A percentile compares a stretch with the other conserved stretches of the same genome.
phyloP scores from a whole-genome alignment of 2,888 invertebrate genomes.

The Sinhomidia bicolor region DNA sequence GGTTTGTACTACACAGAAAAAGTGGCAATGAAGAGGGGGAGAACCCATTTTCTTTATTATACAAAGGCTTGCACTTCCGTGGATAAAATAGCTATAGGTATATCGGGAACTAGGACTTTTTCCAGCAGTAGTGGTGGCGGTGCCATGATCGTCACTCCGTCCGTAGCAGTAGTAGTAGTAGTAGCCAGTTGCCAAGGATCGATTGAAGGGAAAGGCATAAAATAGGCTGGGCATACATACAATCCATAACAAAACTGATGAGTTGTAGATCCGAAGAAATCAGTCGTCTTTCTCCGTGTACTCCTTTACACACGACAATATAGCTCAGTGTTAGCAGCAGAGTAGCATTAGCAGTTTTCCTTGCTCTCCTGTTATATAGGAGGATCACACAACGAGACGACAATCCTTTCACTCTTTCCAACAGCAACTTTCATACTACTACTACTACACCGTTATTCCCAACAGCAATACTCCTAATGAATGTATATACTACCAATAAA shows the following conservation, averaged over 20 bases:
- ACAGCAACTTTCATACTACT: background rate
- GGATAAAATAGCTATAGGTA: background rate
- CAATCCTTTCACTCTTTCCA: too few relatives aligned
- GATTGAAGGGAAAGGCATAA: conserved; percentile 68
- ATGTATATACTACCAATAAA: background rate
- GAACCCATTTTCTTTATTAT: background rate
- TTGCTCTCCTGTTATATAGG: background rate
- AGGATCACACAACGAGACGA: background rate
- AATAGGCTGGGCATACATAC: conserved; percentile 55
- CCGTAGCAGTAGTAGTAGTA: background rate
- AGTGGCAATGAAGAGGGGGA: background rate
- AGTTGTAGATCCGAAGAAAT: conserved; percentile 43
- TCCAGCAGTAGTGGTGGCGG: background rate
- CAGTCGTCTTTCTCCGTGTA: conserved; percentile 46
- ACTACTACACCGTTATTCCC: background rate
- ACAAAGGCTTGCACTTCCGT: background rate
- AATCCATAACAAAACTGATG: conserved; percentile 4
- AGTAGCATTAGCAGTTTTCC: background rate
- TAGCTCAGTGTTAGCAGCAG: background rate
- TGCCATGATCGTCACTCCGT: background rate
- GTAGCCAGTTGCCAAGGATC: conserved; percentile 50
- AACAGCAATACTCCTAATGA: background rate
- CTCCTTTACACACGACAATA: background rate
- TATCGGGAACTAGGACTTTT: conserved; percentile 4
- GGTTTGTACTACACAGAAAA: too few relatives aligned